Conservation (phyloP, 2,113 vertebrate species). For the Procavia capensis region DNA sequence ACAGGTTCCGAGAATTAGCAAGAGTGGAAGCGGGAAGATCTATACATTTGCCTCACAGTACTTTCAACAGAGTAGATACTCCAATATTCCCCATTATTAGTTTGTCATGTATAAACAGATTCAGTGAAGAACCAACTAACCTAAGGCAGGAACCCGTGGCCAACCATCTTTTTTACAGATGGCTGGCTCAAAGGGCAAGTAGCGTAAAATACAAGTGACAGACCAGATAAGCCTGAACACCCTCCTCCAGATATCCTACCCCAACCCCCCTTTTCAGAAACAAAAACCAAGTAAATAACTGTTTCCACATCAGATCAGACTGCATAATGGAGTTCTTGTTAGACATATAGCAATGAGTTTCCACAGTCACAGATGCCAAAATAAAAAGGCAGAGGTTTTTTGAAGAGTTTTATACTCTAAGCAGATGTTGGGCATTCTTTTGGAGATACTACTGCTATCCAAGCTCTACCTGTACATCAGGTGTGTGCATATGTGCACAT, state of each 20-base stretch:
- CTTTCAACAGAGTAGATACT: background rate
- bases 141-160: background rate
- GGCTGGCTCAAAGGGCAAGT: background rate
- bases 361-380: background rate
- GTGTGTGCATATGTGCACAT: too few species aligned
- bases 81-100: background rate
- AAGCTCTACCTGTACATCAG: background rate
- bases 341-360: background rate
- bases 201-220: background rate
- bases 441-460: too few species aligned
- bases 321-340: background rate
- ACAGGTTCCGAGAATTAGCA: background rate
- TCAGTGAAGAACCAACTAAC: background rate
- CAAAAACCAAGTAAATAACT: background rate
- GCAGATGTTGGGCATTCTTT: background rate
- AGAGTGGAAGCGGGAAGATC: background rate
- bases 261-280: background rate
- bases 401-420: background rate
- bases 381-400: background rate
- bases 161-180: background rate
- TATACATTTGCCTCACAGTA: background rate
- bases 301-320: background rate
- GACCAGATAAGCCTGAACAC: background rate
- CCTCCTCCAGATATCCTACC: accelerated
- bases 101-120: background rate